Evolutionary conservation across 2,113 vertebrate species (phyloP).

Genomic region (Oceanites oceanicus): DNA sequence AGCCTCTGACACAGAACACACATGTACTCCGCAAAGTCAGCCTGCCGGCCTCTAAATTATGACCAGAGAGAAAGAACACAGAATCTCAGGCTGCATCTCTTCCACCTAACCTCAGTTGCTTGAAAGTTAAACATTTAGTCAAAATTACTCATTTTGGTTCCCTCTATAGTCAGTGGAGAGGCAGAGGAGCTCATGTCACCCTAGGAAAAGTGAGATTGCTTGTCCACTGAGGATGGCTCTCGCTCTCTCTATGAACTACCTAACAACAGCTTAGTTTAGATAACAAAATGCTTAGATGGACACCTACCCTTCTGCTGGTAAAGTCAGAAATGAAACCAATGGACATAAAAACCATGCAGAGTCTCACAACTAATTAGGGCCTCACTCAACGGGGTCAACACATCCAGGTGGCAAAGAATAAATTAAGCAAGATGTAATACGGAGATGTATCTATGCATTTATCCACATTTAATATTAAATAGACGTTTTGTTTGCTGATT

Average conservation of each 20-base stretch:
- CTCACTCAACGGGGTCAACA: neutral
- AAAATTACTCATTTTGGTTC: neutral
- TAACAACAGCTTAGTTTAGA: neutral
- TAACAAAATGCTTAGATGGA: neutral
- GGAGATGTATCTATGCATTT: neutral
- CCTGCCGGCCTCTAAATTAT: neutral
- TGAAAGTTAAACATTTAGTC: neutral
- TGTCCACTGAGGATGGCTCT: neutral
- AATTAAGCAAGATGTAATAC: neutral
- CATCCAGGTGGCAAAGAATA: neutral
- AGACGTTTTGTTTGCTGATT: neutral
- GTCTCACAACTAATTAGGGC: neutral
- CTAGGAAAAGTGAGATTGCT: neutral
- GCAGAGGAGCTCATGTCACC: neutral
- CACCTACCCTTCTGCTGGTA: neutral
- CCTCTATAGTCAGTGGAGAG: neutral
- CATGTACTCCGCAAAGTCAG: rapidly evolving
- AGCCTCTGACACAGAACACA: neutral
- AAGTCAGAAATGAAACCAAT: neutral
- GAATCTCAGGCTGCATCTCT: neutral
- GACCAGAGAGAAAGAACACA: neutral
- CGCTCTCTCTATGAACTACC: neutral
- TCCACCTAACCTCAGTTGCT: neutral
- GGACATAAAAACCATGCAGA: neutral
- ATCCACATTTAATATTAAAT: neutral